Percentiles rank a stretch among this genome's conserved stretches.
Conservation (phyloP, 2,888 invertebrate genomes). For the Lasioglossum lativentre region DNA sequence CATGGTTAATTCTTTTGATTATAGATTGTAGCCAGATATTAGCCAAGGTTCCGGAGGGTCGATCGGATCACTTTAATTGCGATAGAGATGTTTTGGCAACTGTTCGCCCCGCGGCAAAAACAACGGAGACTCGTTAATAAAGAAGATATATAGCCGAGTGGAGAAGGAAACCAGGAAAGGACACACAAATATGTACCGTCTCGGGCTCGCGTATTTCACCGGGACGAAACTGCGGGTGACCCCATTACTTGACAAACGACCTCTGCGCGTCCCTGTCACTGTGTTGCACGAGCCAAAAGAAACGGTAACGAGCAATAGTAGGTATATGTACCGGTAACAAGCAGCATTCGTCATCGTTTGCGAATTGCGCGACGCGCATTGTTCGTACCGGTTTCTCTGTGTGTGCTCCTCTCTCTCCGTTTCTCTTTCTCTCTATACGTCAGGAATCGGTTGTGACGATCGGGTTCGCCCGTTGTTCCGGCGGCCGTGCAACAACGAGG, state of each 20-base stretch:
- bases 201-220: slow-evolving; percentile 21
- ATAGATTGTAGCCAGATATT: not conserved
- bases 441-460: slow-evolving; percentile 31
- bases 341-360: slow-evolving; percentile 47
- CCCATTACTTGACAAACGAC: slow-evolving; percentile 40
- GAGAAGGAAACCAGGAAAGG: not conserved
- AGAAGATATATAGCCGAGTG: not conserved
- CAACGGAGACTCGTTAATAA: not conserved
- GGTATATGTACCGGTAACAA: slow-evolving; percentile 38
- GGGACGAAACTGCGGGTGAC: slow-evolving; percentile 32
- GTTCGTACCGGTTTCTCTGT: slow-evolving; percentile 40
- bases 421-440: slow-evolving; percentile 27
- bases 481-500: not conserved
- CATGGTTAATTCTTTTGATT: not conserved
- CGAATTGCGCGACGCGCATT: slow-evolving; percentile 35
- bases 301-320: slow-evolving; percentile 49
- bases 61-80: not conserved
- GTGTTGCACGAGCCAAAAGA: slow-evolving; percentile 24
- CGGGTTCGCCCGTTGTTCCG: slow-evolving; percentile 23
- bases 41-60: not conserved
- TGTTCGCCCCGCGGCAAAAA: not conserved
- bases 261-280: not conserved
- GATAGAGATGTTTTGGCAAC: not conserved
- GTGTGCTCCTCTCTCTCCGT: slow-evolving; percentile 37
- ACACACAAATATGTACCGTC: slow-evolving; percentile 8